These are phyloP conservation scores for Callospermophilus lateralis DNA, from an alignment of 2,113 vertebrate genomes.

Conservation along the genomic window DNA sequence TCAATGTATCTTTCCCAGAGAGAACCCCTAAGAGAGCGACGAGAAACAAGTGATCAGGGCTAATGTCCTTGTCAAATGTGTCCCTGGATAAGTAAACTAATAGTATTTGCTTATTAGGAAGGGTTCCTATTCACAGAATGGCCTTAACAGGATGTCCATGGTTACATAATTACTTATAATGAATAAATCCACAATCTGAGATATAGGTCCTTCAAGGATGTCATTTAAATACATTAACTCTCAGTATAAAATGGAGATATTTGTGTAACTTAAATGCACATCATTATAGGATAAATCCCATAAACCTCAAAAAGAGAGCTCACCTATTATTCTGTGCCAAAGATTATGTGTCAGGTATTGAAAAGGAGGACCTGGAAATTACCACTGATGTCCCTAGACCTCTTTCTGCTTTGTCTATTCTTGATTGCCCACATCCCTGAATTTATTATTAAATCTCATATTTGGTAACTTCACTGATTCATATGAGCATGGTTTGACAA, in stretches of 20 bases:
- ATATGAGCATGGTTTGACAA: background rate
- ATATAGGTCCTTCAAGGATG: background rate
- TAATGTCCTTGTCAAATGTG: background rate
- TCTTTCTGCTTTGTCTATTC: background rate
- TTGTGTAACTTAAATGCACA: background rate
- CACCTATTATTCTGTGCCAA: background rate
- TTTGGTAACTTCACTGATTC: background rate
- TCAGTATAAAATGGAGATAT: background rate
- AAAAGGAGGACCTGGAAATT: background rate
- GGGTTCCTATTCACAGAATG: background rate
- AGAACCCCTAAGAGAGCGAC: background rate
- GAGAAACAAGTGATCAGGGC: background rate
- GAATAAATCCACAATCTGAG: background rate
- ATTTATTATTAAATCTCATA: background rate
- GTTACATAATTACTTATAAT: conserved; percentile 34
- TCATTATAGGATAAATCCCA: background rate
- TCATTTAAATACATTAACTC: background rate
- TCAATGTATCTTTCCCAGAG: background rate
- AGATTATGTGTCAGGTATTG: background rate
- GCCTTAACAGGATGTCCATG: background rate
- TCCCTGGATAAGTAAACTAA: background rate
- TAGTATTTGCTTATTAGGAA: background rate
- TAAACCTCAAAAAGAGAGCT: background rate
- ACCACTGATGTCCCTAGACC: background rate
- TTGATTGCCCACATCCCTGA: background rate